Base-by-base conservation (phyloP, 2,113 vertebrate genomes). In the Nyctereutes procyonoides region DNA sequence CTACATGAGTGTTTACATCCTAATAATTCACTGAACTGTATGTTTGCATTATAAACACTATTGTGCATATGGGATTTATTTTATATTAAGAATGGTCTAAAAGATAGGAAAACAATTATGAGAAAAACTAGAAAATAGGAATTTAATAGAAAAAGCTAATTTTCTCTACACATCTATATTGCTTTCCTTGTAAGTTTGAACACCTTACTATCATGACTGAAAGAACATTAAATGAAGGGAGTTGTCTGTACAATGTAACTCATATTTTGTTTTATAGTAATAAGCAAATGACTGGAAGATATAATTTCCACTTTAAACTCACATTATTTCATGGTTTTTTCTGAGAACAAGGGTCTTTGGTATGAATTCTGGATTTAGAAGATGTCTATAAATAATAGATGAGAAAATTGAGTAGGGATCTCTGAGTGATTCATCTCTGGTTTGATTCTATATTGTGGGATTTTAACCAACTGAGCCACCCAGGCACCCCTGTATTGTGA, bases 261-360 rank as follows among this genome's bases (percentile, higher is more conserved):
- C 20, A 65, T 97, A 79, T 95, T 93, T 97, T 95, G 60, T 74
- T 90, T 48, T 89, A n/a, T 56, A 71, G n/a, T 79, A 5, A 62
- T 73, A 7, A 67, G 53, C 67, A 73, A 86, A 92, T 88, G 28
- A 96, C 76, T 89, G 10, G n/a, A 96, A 94, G n/a, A 51, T 71
- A 35, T 10, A 79, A 65, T 10, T 76, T 97, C 60, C 43, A 81
- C 32, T 94, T 90, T 80, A 85, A 95, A 88, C 43, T 81, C 22
- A 88, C 8, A 89, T 93, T 92, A 93, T 88, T 81, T 82, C 71
- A 65, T 90, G 11, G 28, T 93, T 14, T 96, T 93, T 97, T 85
- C 43, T 94, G 8, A 90, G n/a, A 96, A 83, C 14, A 62, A 32
- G 60, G 4, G 24, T 81, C n/a, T 94, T 93, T 65, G 80, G 24